Conservation (phyloP, 2,888 invertebrate genomes). For the Agrochola lychnidis region DNA sequence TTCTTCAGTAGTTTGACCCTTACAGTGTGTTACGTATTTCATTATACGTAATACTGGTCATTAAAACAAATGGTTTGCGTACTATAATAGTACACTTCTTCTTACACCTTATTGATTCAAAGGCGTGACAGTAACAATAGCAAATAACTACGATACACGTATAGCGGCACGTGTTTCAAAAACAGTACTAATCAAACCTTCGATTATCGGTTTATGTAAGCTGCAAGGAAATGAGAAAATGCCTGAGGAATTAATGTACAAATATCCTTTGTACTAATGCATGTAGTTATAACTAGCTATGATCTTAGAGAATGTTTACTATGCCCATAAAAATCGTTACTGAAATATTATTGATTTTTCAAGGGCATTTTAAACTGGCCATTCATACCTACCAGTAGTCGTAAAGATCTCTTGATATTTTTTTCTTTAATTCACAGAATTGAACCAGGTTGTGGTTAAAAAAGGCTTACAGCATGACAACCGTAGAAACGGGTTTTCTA, state of each 20-base stretch:
- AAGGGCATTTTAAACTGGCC: slow-evolving; percentile 9
- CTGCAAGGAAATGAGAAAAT: slow-evolving; percentile 48
- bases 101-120: slow-evolving; percentile 14
- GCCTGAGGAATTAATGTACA: slow-evolving; percentile 15
- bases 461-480: too few species aligned
- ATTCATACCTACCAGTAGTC: slow-evolving; percentile 8
- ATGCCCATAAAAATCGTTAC: background rate
- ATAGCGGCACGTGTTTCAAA: slow-evolving; percentile 36
- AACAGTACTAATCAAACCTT: slow-evolving; percentile 47
- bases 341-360: slow-evolving; percentile 13
- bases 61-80: background rate
- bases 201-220: slow-evolving; percentile 51
- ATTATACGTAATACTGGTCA: background rate
- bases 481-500: too few species aligned
- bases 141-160: slow-evolving; percentile 29
- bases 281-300: background rate
- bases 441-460: background rate
- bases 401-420: slow-evolving; percentile 13
- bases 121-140: slow-evolving; percentile 37
- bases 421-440: background rate
- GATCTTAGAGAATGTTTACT: background rate
- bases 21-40: background rate
- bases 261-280: slow-evolving; percentile 8
- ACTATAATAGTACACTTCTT: slow-evolving; percentile 4
- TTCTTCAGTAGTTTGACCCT: background rate